Percentiles rank a stretch among this genome's conserved stretches.
Conservation (phyloP, 2,113 vertebrate species). For the Egretta garzetta region DNA sequence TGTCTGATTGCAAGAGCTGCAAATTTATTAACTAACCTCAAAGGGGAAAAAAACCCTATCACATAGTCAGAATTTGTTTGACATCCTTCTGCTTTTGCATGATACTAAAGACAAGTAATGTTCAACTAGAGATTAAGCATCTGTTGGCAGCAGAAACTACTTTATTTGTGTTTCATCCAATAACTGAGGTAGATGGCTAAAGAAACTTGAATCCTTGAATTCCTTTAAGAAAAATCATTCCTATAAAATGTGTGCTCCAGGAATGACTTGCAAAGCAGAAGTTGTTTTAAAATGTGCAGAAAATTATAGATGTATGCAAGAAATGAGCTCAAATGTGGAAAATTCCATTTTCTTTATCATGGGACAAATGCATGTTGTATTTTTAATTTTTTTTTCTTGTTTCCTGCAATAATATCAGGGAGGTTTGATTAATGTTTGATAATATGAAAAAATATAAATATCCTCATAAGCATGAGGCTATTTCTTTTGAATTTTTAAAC, state of each 20-base stretch:
- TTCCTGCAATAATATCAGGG: neutral
- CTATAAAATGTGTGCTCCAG: neutral
- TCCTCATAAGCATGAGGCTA: neutral
- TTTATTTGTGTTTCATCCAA: neutral
- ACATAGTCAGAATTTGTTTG: neutral
- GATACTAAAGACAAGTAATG: neutral
- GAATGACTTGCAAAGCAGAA: neutral
- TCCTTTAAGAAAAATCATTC: neutral
- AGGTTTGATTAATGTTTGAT: neutral
- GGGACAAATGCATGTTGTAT: fast-evolving
- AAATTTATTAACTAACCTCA: neutral
- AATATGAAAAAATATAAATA: neutral
- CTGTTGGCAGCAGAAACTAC: neutral
- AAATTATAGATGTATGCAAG: neutral
- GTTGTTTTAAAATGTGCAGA: neutral
- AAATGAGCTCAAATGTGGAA: neutral
- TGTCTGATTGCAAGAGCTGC: neutral
- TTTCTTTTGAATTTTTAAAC: neutral
- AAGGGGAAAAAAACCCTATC: neutral
- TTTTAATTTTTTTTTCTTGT: neutral
- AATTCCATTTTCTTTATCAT: neutral
- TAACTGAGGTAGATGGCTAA: neutral
- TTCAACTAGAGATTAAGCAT: neutral
- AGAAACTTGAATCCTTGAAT: neutral
- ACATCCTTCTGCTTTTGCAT: neutral